Conservation (phyloP, 2,797 vertebrate genomes). For the Crocidura indochinensis region DNA sequence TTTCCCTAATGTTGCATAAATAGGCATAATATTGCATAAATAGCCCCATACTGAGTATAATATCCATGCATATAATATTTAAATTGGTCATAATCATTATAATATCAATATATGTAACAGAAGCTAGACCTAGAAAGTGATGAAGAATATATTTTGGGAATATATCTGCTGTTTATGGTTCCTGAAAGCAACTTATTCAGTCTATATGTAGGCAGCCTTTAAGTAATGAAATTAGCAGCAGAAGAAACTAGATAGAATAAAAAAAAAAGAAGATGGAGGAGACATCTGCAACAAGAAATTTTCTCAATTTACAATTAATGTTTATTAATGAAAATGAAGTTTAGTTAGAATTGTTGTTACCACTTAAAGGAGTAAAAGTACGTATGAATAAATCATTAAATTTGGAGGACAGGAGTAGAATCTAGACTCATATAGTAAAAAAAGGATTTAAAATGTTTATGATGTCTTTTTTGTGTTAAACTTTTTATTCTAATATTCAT, state of each 20-base stretch:
- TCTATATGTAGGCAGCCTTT: background rate
- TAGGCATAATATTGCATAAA: too few relatives aligned
- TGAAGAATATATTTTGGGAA: background rate
- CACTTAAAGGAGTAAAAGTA: background rate
- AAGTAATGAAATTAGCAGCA: background rate
- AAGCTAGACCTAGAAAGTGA: background rate
- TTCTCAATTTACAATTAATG: background rate
- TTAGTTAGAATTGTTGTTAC: background rate
- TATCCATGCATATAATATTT: too few relatives aligned
- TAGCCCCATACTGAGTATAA: too few relatives aligned
- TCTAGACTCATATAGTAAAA: background rate
- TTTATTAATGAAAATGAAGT: background rate
- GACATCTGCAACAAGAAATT: too few relatives aligned
- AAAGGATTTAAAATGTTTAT: background rate
- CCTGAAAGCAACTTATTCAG: constrained; percentile 9
- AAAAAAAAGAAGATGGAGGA: background rate
- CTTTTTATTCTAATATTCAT: background rate
- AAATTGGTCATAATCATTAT: too few relatives aligned
- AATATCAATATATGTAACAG: too few relatives aligned
- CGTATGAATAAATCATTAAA: background rate
- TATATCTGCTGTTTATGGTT: background rate
- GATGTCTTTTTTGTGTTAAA: background rate
- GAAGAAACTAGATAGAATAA: background rate
- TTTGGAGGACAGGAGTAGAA: background rate
- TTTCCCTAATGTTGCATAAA: too few relatives aligned